A percentile compares a stretch with the other conserved stretches of the same genome.
Conservation (phyloP, 2,888 invertebrate species). For the Didymodactylos carnosus region DNA sequence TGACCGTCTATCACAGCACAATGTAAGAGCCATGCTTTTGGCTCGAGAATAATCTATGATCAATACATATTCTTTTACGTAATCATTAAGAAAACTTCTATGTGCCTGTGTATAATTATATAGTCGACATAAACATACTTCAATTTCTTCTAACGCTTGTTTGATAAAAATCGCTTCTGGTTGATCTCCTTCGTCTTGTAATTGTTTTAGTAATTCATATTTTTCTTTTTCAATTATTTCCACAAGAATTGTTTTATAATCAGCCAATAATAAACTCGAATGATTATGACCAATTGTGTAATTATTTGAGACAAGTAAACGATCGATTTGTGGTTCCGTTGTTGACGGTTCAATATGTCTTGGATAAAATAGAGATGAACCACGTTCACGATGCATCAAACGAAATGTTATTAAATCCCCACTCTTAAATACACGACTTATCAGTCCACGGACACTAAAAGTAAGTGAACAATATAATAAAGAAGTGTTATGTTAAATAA, state of each 20-base stretch:
- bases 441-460: neutral
- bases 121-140: conserved; percentile 31
- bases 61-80: neutral
- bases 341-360: too few species aligned
- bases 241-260: conserved; percentile 43
- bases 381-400: conserved; percentile 62
- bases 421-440: conserved; percentile 31
- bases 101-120: neutral
- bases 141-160: conserved; percentile 53
- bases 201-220: conserved; percentile 43
- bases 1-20: neutral
- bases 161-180: conserved; percentile 68
- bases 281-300: neutral
- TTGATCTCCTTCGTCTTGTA: conserved; percentile 44
- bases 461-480: neutral
- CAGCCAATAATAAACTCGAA: conserved; percentile 20
- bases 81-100: neutral
- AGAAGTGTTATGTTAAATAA: conserved; percentile 18
- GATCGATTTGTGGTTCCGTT: neutral
- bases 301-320: neutral
- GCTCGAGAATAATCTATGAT: neutral
- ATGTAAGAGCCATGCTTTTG: too few species aligned
- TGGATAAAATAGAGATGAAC: conserved; percentile 28
- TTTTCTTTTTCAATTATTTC: conserved; percentile 54
- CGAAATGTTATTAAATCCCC: conserved; percentile 56